A percentile compares a stretch with the other conserved stretches of the same genome.
phyloP scores from a whole-genome alignment of 2,888 invertebrate species.

The Macrosiphum euphorbiae region DNA sequence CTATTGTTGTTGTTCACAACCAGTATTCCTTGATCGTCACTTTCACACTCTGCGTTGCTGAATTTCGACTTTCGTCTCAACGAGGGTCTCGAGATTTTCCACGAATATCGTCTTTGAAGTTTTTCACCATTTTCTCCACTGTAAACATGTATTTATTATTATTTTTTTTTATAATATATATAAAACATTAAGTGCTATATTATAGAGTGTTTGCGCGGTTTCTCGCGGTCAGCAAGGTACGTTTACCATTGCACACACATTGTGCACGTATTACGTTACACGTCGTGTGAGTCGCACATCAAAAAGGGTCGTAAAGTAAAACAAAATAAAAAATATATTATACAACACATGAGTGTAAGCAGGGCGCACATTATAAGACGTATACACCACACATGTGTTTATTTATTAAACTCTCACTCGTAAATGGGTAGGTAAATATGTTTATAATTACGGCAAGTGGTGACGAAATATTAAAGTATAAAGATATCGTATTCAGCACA shows the following conservation, averaged over 20 bases:
- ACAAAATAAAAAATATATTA: not conserved
- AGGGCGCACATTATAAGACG: not conserved
- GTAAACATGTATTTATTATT: constrained; percentile 6
- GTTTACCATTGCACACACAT: not conserved
- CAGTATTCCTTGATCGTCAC: constrained; percentile 72
- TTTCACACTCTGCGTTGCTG: constrained; percentile 69
- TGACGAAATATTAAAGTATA: not conserved
- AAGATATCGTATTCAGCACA: not conserved
- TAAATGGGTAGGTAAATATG: too few species aligned
- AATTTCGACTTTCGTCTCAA: constrained; percentile 75
- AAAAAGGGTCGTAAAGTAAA: not conserved
- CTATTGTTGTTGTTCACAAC: constrained; percentile 71
- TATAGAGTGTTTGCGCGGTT: not conserved
- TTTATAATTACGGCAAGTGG: too few species aligned
- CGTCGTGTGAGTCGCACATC: not conserved
- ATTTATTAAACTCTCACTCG: not conserved
- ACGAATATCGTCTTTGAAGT: constrained; percentile 77
- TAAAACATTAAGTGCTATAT: not conserved
- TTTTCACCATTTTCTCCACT: constrained; percentile 58
- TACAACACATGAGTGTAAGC: not conserved
- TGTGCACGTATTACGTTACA: not conserved
- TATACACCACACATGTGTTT: not conserved
- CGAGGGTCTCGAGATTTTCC: constrained; percentile 82
- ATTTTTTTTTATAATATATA: not conserved
- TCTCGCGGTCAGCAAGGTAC: not conserved